Evolutionary conservation across 2,113 vertebrate genomes (phyloP).

Genomic region (Semicossyphus pulcher): DNA sequence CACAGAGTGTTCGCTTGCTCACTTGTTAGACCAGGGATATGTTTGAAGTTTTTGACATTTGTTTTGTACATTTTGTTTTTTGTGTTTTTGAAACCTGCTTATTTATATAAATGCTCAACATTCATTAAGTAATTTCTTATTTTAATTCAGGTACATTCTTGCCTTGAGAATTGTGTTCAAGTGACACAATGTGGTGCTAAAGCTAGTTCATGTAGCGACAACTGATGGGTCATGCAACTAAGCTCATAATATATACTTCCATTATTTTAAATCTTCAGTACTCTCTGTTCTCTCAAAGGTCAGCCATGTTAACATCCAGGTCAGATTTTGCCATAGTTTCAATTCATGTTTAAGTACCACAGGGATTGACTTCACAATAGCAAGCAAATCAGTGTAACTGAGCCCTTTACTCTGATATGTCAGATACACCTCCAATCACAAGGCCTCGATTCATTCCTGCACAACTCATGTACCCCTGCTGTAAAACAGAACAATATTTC

Average conservation of each 20-base stretch:
- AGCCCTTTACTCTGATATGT: too few species aligned
- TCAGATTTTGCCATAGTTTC: too few species aligned
- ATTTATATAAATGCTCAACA: conserved; percentile 62
- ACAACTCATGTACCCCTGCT: too few species aligned
- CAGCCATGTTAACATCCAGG: too few species aligned
- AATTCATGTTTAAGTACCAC: too few species aligned
- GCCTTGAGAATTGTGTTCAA: conserved; percentile 38
- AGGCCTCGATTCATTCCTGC: too few species aligned
- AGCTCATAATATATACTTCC: too few species aligned
- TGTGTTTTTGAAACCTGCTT: conserved; percentile 51
- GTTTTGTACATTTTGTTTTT: conserved; percentile 60
- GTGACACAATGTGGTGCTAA: not conserved
- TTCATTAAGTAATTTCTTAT: conserved; percentile 18
- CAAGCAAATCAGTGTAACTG: too few species aligned
- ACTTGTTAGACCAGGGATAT: conserved; percentile 33
- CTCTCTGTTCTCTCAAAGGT: too few species aligned
- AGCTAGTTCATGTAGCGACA: not conserved
- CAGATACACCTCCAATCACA: too few species aligned
- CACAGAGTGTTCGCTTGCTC: conserved; percentile 5
- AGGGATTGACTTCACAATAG: too few species aligned
- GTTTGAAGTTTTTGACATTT: conserved; percentile 32
- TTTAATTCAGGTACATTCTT: conserved; percentile 39
- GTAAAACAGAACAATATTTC: too few species aligned
- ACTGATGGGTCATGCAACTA: not conserved
- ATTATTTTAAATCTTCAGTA: not conserved